Evolutionary conservation across 2,113 vertebrate genomes (phyloP).

Genomic region (Protomyctophum bolini): DNA sequence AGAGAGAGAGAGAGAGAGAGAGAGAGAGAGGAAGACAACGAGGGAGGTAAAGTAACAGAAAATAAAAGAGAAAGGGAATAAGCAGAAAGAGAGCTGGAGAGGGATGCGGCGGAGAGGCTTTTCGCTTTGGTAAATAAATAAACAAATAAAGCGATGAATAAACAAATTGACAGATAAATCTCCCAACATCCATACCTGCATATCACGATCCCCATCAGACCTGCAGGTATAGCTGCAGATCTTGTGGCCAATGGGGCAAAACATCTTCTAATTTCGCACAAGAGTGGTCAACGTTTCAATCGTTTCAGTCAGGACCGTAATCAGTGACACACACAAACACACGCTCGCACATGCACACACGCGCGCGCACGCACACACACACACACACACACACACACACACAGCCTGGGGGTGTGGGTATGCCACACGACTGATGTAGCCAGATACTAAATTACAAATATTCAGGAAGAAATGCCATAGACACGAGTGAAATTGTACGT

Average conservation of each 20-base stretch:
- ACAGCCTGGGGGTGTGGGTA: not conserved
- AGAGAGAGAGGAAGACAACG: slow-evolving; percentile 14
- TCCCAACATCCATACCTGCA: slow-evolving; percentile 8
- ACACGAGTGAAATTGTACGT: no score
- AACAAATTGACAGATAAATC: slow-evolving; percentile 56
- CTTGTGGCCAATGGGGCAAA: slow-evolving; percentile 12
- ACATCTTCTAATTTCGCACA: slow-evolving; percentile 72
- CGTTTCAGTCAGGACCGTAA: slow-evolving; percentile 44
- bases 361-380: no score
- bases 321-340: slow-evolving; percentile 47
- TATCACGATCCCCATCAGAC: slow-evolving; percentile 56
- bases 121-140: slow-evolving; percentile 46
- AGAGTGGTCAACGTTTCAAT: slow-evolving; percentile 48
- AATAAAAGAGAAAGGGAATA: not conserved
- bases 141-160: slow-evolving; percentile 60
- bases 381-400: no score
- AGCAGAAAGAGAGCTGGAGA: not conserved
- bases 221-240: slow-evolving; percentile 53
- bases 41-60: not conserved
- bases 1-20: slow-evolving; percentile 2
- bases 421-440: no score
- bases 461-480: not conserved
- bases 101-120: not conserved
- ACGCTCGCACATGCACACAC: not conserved
- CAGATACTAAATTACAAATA: slow-evolving; percentile 8